phyloP scores from a whole-genome alignment of 1,140 invertebrate genomes.

The Papilio aristodemus region DNA sequence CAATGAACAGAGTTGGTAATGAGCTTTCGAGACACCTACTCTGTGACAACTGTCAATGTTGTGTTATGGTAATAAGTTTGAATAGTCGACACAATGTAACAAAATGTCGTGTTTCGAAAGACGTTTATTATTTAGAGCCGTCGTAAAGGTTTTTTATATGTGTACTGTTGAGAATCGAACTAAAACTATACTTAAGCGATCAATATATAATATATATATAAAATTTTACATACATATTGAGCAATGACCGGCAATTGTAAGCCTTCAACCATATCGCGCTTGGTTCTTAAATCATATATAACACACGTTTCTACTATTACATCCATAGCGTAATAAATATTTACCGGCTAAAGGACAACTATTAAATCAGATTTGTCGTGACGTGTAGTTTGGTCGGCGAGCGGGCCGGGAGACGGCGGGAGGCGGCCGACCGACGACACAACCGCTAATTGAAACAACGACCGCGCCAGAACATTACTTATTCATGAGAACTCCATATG shows the following conservation, averaged over 20 bases:
- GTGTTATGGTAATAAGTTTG: conserved; percentile 30
- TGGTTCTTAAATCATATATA: too few species aligned
- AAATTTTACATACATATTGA: too few species aligned
- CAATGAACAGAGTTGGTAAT: conserved; percentile 22
- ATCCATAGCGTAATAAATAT: too few species aligned
- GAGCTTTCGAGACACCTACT: conserved; percentile 29
- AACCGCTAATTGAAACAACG: conserved; percentile 79
- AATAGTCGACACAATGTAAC: conserved; percentile 21
- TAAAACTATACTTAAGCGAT: not conserved
- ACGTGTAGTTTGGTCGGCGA: conserved; percentile 45
- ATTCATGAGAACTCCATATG: conserved; percentile 79
- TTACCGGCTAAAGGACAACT: conserved; percentile 22
- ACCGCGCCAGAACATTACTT: conserved; percentile 74
- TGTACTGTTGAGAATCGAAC: conserved; percentile 17
- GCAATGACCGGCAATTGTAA: too few species aligned
- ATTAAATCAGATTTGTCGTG: conserved; percentile 50
- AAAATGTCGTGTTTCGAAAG: conserved; percentile 15
- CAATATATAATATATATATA: too few species aligned
- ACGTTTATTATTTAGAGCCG: conserved; percentile 7
- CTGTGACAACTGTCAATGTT: conserved; percentile 12
- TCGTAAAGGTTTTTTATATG: conserved; percentile 11
- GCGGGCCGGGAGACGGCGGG: conserved; percentile 43
- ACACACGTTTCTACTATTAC: too few species aligned
- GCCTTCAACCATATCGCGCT: too few species aligned
- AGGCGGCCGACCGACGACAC: conserved; percentile 63